phyloP scores from a whole-genome alignment of 2,797 vertebrate genomes.

The Falco peregrinus region DNA sequence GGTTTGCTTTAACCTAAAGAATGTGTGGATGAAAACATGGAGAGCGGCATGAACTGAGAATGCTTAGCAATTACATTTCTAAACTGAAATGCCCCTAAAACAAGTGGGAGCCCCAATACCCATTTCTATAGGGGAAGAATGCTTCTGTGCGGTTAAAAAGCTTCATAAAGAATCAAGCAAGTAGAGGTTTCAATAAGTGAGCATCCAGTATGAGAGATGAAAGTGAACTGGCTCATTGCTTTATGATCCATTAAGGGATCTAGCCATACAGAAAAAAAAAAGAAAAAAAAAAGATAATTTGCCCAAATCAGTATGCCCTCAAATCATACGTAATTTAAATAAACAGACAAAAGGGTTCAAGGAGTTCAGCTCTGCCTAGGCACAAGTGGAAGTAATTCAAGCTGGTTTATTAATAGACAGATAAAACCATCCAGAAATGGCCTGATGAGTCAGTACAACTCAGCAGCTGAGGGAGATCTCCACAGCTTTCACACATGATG shows the following conservation, averaged over 20 bases:
- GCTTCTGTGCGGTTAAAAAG: neutral
- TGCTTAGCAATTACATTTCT: neutral
- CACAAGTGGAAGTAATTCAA: neutral
- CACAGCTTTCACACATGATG: neutral
- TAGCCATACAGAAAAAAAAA: neutral
- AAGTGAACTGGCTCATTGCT: neutral
- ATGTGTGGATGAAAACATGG: neutral
- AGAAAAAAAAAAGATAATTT: neutral
- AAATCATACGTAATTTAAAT: slow-evolving; percentile 28
- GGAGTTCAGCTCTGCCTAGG: neutral
- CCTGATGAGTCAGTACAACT: neutral
- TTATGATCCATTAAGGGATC: neutral
- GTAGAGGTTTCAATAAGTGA: neutral
- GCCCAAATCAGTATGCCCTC: neutral
- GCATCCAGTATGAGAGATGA: neutral
- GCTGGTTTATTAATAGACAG: neutral
- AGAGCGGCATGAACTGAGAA: neutral
- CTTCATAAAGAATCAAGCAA: neutral
- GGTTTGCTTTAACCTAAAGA: neutral
- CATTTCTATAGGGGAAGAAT: neutral
- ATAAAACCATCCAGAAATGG: neutral
- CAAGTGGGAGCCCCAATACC: neutral
- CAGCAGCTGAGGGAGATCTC: neutral
- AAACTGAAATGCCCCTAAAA: neutral
- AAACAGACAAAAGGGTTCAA: neutral